Percentiles rank a stretch among this genome's conserved stretches.
These are phyloP conservation scores for Dufourea novaeangliae DNA, from an alignment of 1,140 invertebrate genomes.

Conservation along the genomic window DNA sequence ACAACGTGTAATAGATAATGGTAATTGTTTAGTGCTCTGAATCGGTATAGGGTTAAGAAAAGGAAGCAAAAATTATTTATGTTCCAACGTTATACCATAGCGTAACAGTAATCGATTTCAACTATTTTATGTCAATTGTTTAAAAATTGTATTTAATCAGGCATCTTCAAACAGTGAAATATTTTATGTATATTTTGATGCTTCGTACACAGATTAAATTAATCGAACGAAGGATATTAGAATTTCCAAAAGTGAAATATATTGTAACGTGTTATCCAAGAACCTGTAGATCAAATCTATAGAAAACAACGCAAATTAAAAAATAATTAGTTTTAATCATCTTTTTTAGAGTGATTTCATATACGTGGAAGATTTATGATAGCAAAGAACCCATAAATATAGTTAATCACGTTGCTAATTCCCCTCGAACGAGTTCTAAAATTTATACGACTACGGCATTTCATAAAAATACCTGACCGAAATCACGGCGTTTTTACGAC, in stretches of 20 bases:
- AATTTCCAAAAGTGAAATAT: neutral
- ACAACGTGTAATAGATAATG: too few species aligned
- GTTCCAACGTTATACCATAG: too few species aligned
- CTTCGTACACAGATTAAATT: too few species aligned
- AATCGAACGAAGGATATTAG: too few species aligned
- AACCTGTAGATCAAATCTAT: neutral
- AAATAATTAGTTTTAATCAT: neutral
- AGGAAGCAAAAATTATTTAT: neutral
- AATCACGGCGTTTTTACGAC: conserved; percentile 28
- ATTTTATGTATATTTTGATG: neutral
- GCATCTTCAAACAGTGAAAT: neutral
- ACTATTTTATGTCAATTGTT: neutral
- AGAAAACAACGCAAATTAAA: neutral
- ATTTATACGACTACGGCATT: conserved; percentile 28
- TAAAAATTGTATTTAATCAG: too few species aligned
- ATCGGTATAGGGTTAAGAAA: too few species aligned
- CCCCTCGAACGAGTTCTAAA: neutral
- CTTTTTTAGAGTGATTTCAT: conserved; percentile 4
- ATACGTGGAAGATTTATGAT: conserved; percentile 35
- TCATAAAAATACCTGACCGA: conserved; percentile 8
- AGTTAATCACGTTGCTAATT: conserved; percentile 48
- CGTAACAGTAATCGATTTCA: too few species aligned
- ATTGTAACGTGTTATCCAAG: neutral
- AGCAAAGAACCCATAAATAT: conserved; percentile 14
- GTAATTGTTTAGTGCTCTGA: too few species aligned